phyloP scores from a whole-genome alignment of 2,113 vertebrate species.

The Cairina moschata region DNA sequence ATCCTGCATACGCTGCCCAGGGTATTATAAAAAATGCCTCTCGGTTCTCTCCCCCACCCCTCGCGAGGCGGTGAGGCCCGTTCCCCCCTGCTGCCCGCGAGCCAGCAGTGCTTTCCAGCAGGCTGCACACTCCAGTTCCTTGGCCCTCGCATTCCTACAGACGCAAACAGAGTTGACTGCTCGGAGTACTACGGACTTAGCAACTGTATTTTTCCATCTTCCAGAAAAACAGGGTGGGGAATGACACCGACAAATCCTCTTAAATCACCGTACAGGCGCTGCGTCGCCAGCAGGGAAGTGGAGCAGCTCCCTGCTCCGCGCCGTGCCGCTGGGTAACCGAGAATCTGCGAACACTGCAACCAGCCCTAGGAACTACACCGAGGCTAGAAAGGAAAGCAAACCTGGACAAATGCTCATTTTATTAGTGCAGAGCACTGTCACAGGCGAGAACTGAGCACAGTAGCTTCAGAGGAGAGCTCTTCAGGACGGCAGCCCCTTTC shows the following conservation, averaged over 20 bases:
- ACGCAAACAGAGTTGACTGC: background rate
- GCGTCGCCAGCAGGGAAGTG: background rate
- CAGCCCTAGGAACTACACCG: background rate
- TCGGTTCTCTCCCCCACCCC: slow-evolving; percentile 30
- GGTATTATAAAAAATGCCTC: slow-evolving; percentile 63
- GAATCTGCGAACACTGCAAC: background rate
- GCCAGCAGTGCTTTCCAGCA: slow-evolving; percentile 13
- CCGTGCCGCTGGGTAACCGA: background rate
- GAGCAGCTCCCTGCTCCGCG: background rate
- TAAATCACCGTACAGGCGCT: background rate
- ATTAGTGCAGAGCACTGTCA: background rate
- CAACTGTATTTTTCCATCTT: background rate
- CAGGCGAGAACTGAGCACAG: background rate
- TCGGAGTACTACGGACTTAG: background rate
- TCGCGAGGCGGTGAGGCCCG: background rate
- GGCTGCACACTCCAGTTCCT: slow-evolving; percentile 31
- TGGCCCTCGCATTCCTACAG: background rate
- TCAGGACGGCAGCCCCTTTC: background rate
- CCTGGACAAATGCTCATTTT: background rate
- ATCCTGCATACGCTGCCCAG: slow-evolving; percentile 45
- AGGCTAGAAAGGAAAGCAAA: background rate
- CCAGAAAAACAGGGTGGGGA: background rate
- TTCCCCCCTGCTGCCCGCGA: slow-evolving; percentile 44
- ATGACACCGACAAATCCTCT: background rate
- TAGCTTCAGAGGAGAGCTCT: background rate